Conservation (phyloP, 2,113 vertebrate species). For the Scomber colias region DNA sequence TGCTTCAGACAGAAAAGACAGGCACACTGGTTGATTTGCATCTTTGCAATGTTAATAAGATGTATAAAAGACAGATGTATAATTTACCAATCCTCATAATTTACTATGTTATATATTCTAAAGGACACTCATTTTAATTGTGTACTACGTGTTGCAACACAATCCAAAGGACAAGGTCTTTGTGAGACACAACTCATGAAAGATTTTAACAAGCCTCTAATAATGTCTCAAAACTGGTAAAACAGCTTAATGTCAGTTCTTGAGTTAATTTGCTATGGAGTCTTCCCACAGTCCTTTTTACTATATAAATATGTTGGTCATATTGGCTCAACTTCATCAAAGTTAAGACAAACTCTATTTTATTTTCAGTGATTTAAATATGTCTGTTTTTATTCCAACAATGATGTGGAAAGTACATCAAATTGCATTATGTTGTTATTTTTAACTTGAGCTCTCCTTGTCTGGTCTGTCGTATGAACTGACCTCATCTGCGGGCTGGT, state of each 20-base stretch:
- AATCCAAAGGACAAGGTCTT: neutral
- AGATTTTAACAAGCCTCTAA: slow-evolving; percentile 5
- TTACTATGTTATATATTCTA: neutral
- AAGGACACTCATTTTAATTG: neutral
- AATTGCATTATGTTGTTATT: slow-evolving; percentile 9
- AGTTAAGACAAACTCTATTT: neutral
- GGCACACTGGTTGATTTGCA: too few relatives aligned
- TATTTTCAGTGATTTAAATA: neutral
- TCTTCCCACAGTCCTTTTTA: neutral
- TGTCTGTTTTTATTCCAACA: neutral
- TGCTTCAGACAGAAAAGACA: neutral
- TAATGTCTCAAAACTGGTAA: slow-evolving; percentile 8
- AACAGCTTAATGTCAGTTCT: slow-evolving; percentile 9
- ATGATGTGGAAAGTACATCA: slow-evolving; percentile 1
- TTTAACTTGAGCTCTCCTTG: slow-evolving; percentile 9
- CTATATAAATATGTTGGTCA: neutral
- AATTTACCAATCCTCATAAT: neutral
- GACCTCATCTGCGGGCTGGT: slow-evolving; percentile 28
- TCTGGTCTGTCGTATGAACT: slow-evolving; percentile 13
- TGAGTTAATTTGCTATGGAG: neutral
- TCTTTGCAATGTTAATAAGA: too few relatives aligned
- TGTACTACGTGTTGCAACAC: neutral
- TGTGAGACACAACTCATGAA: neutral
- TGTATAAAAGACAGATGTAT: neutral
- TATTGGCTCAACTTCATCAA: neutral